Evolutionary conservation across 2,888 invertebrate genomes (phyloP).

Genomic region (Meghimatium bilineatum): DNA sequence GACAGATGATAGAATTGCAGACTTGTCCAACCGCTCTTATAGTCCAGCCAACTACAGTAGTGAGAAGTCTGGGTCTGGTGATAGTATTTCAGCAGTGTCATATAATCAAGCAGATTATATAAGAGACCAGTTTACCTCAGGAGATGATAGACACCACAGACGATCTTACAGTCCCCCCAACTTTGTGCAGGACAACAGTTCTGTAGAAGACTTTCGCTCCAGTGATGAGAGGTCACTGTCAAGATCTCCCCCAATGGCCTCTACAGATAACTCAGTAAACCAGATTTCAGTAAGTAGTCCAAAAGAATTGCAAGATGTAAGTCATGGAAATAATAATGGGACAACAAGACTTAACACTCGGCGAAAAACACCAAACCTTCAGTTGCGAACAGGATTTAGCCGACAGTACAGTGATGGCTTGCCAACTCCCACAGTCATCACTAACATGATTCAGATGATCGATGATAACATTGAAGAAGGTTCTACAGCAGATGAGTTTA

Average conservation of each 20-base stretch:
- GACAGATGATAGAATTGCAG: constrained; percentile 48
- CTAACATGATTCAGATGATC: constrained; percentile 69
- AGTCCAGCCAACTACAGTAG: constrained; percentile 54
- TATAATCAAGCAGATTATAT: constrained; percentile 28
- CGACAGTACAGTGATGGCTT: constrained; percentile 70
- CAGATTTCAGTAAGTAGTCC: not conserved
- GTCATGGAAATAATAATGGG: constrained; percentile 16
- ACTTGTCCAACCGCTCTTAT: constrained; percentile 51
- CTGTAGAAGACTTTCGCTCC: constrained; percentile 27
- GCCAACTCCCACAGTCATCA: constrained; percentile 69
- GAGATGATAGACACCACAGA: constrained; percentile 25
- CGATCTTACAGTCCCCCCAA: constrained; percentile 41
- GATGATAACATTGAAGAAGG: constrained; percentile 65
- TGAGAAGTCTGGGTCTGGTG: constrained; percentile 36
- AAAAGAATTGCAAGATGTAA: not conserved
- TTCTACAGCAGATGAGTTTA: constrained; percentile 54
- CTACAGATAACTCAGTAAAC: not conserved
- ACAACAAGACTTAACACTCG: constrained; percentile 44
- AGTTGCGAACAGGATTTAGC: constrained; percentile 67
- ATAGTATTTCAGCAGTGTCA: not conserved
- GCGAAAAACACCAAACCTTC: constrained; percentile 48
- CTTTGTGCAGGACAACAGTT: constrained; percentile 27
- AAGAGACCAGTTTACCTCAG: constrained; percentile 44
- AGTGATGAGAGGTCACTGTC: constrained; percentile 46
- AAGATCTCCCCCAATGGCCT: constrained; percentile 26